These are phyloP conservation scores for Galerucella pusilla DNA, from an alignment of 2,888 invertebrate genomes.

Conservation along the genomic window DNA sequence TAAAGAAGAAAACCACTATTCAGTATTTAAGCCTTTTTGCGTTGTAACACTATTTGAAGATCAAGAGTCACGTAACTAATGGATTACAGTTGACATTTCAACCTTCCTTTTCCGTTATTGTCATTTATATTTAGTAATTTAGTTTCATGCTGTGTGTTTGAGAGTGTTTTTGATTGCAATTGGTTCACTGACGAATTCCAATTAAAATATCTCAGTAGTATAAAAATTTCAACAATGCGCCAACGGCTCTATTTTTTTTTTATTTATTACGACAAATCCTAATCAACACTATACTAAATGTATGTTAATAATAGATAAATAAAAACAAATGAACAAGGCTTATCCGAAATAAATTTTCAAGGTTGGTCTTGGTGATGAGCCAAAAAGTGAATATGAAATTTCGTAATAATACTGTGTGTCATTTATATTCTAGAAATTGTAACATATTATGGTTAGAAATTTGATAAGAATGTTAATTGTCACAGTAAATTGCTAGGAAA, in stretches of 20 bases:
- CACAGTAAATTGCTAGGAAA: too few species aligned
- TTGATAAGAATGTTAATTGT: not conserved
- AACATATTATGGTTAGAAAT: not conserved
- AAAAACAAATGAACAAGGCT: conserved; percentile 31
- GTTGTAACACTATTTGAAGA: too few species aligned
- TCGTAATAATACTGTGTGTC: conserved; percentile 20
- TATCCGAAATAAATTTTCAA: conserved; percentile 35
- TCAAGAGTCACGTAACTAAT: too few species aligned
- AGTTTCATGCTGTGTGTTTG: too few species aligned
- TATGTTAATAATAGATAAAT: conserved; percentile 32
- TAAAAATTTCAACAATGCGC: not conserved
- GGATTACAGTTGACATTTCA: too few species aligned
- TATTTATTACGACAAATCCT: conserved; percentile 5
- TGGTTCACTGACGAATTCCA: too few species aligned
- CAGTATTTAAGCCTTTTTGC: too few species aligned
- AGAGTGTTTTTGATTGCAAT: too few species aligned
- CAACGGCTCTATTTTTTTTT: not conserved
- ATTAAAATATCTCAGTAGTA: too few species aligned
- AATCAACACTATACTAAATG: conserved; percentile 12
- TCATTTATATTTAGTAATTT: too few species aligned
- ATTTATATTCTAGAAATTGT: conserved; percentile 11
- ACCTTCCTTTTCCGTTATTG: too few species aligned
- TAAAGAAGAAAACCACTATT: not conserved
- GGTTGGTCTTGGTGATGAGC: conserved; percentile 22
- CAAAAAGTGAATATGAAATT: conserved; percentile 33